Percentiles rank a stretch among this genome's conserved stretches.
Evolutionary conservation across 37 sponge, comb jelly and placozoan species (phyloP).

Genomic region (Beroe ovata): DNA sequence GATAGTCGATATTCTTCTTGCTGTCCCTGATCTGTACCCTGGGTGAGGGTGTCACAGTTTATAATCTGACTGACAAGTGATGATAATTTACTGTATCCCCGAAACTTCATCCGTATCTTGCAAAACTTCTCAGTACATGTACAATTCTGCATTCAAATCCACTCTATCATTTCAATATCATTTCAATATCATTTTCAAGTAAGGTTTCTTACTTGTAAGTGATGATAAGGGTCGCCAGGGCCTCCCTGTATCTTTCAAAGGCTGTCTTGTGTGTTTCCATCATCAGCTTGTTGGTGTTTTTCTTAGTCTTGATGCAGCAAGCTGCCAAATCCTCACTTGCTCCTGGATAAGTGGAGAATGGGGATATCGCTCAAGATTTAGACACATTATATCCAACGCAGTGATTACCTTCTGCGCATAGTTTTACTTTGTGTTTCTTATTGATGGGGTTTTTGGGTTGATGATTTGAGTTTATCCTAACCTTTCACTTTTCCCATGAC

Average conservation of each 20-base stretch:
- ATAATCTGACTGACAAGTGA: not conserved
- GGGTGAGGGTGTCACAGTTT: not conserved
- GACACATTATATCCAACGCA: too few relatives aligned
- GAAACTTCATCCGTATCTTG: too few relatives aligned
- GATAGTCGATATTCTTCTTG: conserved; percentile 65
- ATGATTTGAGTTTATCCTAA: not conserved
- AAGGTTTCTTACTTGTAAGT: conserved; percentile 35
- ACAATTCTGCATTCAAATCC: too few relatives aligned
- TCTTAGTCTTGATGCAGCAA: conserved; percentile 39
- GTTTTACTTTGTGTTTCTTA: too few relatives aligned
- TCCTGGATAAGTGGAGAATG: not conserved
- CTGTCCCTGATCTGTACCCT: conserved; percentile 59
- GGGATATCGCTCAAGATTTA: too few relatives aligned
- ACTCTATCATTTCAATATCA: too few relatives aligned
- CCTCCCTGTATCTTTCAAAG: conserved; percentile 31
- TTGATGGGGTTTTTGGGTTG: too few relatives aligned
- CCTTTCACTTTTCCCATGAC: conserved; percentile 55
- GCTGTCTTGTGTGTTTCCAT: conserved; percentile 56
- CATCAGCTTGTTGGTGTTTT: conserved; percentile 34
- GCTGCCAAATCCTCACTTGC: conserved; percentile 15
- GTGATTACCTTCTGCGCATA: too few relatives aligned
- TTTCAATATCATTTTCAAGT: not conserved
- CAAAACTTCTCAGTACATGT: too few relatives aligned
- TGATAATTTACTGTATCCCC: too few relatives aligned
- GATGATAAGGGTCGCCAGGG: conserved; percentile 30